These are phyloP conservation scores for Sinocyclocheilus grahami DNA, from an alignment of 2,113 vertebrate genomes.

Conservation along the genomic window DNA sequence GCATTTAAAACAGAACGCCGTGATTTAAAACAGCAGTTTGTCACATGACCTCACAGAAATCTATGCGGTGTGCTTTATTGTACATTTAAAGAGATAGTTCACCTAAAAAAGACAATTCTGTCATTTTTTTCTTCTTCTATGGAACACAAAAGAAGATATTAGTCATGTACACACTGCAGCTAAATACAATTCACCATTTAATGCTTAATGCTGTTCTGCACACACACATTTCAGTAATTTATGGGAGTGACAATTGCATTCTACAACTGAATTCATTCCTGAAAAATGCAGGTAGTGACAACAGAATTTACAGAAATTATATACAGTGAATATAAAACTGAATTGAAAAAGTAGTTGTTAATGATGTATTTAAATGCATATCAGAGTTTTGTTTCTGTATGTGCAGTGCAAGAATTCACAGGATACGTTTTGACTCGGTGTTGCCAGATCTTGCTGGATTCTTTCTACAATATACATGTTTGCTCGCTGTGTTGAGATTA, in stretches of 20 bases:
- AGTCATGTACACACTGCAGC: too few species aligned
- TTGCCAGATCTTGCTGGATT: background rate
- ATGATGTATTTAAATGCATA: background rate
- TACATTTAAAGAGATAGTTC: background rate
- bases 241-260: background rate
- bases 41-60: background rate
- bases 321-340: too few species aligned
- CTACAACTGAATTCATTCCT: background rate
- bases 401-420: too few species aligned
- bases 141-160: too few species aligned
- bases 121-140: too few species aligned
- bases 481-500: slow-evolving; percentile 12
- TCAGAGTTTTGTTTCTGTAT: background rate
- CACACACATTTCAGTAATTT: too few species aligned
- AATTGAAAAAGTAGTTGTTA: too few species aligned
- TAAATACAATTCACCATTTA: too few species aligned
- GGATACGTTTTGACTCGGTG: too few species aligned
- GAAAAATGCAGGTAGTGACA: too few species aligned
- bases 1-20: background rate
- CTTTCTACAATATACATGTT: background rate
- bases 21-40: background rate
- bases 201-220: too few species aligned
- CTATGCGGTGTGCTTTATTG: background rate
- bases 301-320: too few species aligned
- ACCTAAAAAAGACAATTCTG: background rate